Conservation (phyloP, 2,113 vertebrate genomes). For the Prionailurus bengalensis region DNA sequence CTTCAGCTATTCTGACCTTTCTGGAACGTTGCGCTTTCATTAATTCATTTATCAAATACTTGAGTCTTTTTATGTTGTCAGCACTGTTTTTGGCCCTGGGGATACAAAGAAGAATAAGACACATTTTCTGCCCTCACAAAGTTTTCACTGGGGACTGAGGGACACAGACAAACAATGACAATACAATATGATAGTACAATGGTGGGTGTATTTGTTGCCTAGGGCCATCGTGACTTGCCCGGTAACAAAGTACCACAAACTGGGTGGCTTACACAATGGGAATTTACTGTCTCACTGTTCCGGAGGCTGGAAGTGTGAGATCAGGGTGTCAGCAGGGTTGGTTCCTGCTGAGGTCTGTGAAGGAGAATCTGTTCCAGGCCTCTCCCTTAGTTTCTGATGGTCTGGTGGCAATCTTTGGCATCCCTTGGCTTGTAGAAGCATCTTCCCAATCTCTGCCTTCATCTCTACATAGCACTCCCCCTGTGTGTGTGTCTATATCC, state of each 20-base stretch:
- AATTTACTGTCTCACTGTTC: background rate
- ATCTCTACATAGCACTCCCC: background rate
- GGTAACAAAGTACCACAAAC: background rate
- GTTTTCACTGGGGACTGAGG: background rate
- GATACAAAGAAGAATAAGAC: background rate
- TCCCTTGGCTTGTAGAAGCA: background rate
- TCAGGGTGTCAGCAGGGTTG: background rate
- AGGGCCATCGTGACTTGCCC: background rate
- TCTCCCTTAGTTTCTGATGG: background rate
- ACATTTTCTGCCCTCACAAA: background rate
- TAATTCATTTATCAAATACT: background rate
- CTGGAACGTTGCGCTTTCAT: background rate
- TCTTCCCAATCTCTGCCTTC: background rate
- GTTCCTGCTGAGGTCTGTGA: background rate
- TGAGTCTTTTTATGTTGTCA: constrained; percentile 6
- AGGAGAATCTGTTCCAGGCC: background rate
- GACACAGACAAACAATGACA: background rate
- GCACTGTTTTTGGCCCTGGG: background rate
- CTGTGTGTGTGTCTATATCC: background rate
- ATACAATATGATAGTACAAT: background rate
- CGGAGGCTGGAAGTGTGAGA: background rate
- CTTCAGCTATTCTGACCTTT: background rate
- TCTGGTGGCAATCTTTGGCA: background rate
- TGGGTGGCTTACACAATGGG: background rate
- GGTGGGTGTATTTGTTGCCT: background rate